phyloP scores from a whole-genome alignment of 2,888 invertebrate genomes.

The Plagodis dolabraria region DNA sequence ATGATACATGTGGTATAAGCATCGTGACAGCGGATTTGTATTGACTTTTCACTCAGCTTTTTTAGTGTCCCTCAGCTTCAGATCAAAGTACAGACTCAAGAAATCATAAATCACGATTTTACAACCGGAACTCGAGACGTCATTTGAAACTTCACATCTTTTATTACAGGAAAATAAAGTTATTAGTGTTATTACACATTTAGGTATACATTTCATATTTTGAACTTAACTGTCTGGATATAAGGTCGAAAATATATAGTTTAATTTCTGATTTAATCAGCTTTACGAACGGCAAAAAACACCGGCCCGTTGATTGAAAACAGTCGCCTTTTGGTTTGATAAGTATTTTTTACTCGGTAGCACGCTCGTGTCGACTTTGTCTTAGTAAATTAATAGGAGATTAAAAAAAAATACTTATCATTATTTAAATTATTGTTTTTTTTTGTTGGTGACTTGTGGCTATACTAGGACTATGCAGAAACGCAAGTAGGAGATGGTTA shows the following conservation, averaged over 20 bases:
- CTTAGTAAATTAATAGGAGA: no score
- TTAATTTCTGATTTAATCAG: constrained; percentile 12
- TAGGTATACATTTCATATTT: not conserved
- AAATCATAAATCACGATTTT: constrained; percentile 2
- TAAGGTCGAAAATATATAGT: constrained; percentile 3
- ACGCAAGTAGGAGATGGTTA: no score
- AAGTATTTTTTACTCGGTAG: not conserved
- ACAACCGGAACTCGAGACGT: constrained; percentile 11
- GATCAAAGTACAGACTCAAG: not conserved
- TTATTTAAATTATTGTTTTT: no score
- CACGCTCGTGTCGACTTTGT: no score
- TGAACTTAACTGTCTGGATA: constrained; percentile 2
- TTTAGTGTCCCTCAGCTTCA: not conserved
- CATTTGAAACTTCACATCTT: constrained; percentile 11
- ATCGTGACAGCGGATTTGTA: no score
- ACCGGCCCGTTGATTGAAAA: constrained; percentile 3
- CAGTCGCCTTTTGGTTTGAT: constrained; percentile 2
- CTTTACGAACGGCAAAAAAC: constrained; percentile 10
- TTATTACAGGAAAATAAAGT: constrained; percentile 8
- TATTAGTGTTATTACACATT: constrained; percentile 5
- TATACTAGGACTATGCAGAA: no score
- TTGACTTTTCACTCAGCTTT: no score
- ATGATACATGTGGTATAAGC: no score
- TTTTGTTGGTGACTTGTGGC: no score
- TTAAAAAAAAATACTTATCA: no score